These are phyloP conservation scores for Tubulanus polymorphus DNA, from an alignment of 2,888 invertebrate genomes.

Conservation along the genomic window DNA sequence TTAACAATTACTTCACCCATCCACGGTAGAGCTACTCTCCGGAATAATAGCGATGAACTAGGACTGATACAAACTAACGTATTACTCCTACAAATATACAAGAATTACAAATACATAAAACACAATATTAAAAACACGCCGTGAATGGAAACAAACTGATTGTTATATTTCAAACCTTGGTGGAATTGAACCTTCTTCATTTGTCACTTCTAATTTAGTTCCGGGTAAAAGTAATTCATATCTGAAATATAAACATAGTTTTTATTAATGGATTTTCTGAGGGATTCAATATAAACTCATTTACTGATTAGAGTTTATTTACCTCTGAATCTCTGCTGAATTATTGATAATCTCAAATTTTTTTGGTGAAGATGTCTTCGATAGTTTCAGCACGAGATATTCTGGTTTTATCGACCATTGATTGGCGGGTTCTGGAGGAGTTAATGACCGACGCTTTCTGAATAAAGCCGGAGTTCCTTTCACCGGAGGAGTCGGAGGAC, in stretches of 20 bases:
- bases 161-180: slow-evolving; percentile 23
- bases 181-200: slow-evolving; percentile 26
- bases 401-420: slow-evolving; percentile 24
- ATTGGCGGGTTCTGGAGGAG: not conserved
- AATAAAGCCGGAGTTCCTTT: not conserved
- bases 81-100: slow-evolving; percentile 12
- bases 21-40: slow-evolving; percentile 13
- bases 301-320: not conserved
- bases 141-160: not conserved
- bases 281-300: too few relatives aligned
- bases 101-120: too few relatives aligned
- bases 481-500: not conserved
- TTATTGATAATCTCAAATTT: not conserved
- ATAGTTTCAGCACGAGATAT: slow-evolving; percentile 19
- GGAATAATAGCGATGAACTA: not conserved
- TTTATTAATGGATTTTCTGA: too few relatives aligned
- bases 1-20: slow-evolving; percentile 13
- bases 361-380: not conserved
- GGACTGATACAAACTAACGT: slow-evolving; percentile 9
- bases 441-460: not conserved
- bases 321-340: not conserved
- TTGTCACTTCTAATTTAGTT: slow-evolving; percentile 26
- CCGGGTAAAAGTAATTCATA: slow-evolving; percentile 27
- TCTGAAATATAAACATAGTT: slow-evolving; percentile 7
- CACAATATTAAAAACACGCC: too few relatives aligned